Percentiles rank a stretch among this genome's conserved stretches.
Evolutionary conservation across 2,113 vertebrate genomes (phyloP).

Genomic region (Raja brachyura): DNA sequence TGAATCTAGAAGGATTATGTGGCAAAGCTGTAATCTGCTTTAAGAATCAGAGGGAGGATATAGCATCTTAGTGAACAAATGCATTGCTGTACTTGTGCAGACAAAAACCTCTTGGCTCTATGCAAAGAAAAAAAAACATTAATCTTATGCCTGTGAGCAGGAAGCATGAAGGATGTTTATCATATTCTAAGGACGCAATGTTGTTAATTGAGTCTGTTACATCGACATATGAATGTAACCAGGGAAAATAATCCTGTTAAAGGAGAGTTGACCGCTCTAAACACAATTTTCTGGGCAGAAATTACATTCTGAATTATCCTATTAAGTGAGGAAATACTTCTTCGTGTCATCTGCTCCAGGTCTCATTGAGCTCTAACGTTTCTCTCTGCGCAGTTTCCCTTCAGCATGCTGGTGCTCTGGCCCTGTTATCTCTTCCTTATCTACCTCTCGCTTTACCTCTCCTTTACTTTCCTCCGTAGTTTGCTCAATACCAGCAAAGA

Average conservation of each 20-base stretch:
- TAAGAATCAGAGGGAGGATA: neutral
- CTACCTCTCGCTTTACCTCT: conserved; percentile 61
- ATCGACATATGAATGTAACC: neutral
- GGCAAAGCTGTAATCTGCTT: conserved; percentile 25
- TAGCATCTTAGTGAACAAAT: neutral
- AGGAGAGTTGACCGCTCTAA: neutral
- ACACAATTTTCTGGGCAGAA: neutral
- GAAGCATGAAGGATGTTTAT: neutral
- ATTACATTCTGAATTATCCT: neutral
- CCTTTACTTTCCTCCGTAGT: conserved; percentile 60
- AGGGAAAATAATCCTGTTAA: neutral
- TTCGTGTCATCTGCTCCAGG: neutral
- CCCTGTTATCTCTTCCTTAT: conserved; percentile 60
- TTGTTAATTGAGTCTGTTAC: neutral
- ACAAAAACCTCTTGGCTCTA: neutral
- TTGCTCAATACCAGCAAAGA: conserved; percentile 65
- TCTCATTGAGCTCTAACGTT: conserved; percentile 45
- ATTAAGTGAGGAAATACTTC: neutral
- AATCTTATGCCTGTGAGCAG: neutral
- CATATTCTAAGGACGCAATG: too few species aligned
- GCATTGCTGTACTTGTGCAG: neutral
- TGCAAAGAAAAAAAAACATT: neutral
- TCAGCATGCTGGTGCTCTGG: conserved; percentile 52
- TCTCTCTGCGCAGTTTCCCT: conserved; percentile 41
- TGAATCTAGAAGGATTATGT: conserved; percentile 15